Evolutionary conservation across 2,797 vertebrate genomes (phyloP).

Genomic region (Girardinus metallicus): DNA sequence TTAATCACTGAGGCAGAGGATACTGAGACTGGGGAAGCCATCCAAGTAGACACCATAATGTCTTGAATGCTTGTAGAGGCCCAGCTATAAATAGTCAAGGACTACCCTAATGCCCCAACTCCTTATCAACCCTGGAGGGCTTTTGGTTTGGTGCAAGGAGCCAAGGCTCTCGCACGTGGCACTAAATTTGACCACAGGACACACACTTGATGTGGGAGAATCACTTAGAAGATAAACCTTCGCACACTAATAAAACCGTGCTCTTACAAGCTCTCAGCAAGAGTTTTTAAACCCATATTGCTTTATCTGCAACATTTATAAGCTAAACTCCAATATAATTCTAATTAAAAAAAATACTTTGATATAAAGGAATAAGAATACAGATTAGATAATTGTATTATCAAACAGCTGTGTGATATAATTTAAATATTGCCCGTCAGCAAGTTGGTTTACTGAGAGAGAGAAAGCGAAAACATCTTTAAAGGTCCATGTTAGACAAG

Average conservation of each 20-base stretch:
- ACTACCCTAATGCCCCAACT: constrained; percentile 74
- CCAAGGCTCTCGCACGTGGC: constrained; percentile 62
- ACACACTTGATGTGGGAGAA: constrained; percentile 29
- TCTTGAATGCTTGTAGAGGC: constrained; percentile 66
- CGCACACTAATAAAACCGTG: neutral
- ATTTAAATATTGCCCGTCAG: neutral
- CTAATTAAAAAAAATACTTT: neutral
- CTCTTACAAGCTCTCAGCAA: neutral
- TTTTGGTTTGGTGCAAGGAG: constrained; percentile 61
- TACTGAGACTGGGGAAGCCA: constrained; percentile 52
- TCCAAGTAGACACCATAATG: constrained; percentile 73
- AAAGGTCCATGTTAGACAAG: neutral
- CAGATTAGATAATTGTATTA: neutral
- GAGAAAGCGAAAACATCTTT: neutral
- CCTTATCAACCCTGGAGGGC: constrained; percentile 68
- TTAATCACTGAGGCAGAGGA: constrained; percentile 46
- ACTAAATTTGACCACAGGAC: constrained; percentile 55
- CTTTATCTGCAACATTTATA: neutral
- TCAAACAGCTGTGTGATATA: neutral
- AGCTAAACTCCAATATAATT: neutral
- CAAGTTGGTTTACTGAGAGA: neutral
- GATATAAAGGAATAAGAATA: neutral
- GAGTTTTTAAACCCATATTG: neutral
- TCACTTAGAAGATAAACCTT: constrained; percentile 3
- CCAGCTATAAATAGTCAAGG: constrained; percentile 82